A percentile compares a stretch with the other conserved stretches of the same genome.
These are phyloP conservation scores for Solea solea DNA, from an alignment of 2,113 vertebrate genomes.

Conservation along the genomic window DNA sequence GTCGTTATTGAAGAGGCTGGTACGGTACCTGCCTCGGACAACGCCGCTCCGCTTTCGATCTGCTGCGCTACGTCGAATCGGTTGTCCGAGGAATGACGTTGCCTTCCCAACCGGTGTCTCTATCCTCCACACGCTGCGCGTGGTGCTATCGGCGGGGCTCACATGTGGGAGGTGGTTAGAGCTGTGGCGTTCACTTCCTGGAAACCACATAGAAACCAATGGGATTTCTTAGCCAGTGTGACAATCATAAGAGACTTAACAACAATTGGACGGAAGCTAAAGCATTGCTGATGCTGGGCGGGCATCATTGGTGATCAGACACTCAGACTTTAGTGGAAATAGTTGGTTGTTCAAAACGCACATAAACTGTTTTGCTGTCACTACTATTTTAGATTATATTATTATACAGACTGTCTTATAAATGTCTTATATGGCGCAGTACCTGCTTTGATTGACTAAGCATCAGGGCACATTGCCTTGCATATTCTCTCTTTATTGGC, in stretches of 20 bases:
- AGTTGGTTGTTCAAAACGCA: neutral
- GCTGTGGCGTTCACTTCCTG: slow-evolving; percentile 77
- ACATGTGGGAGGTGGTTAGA: slow-evolving; percentile 80
- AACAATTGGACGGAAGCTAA: slow-evolving; percentile 44
- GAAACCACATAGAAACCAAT: slow-evolving; percentile 78
- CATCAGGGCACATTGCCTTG: too few species aligned
- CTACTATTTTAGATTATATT: too few species aligned
- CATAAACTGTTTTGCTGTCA: too few species aligned
- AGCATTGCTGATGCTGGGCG: neutral
- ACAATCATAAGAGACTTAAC: slow-evolving; percentile 36
- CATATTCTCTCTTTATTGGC: too few species aligned
- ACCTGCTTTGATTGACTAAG: too few species aligned
- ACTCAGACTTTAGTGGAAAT: neutral
- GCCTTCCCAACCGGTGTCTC: slow-evolving; percentile 73
- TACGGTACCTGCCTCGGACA: slow-evolving; percentile 79
- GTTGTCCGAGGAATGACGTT: slow-evolving; percentile 78
- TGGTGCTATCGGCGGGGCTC: slow-evolving; percentile 73
- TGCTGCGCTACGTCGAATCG: slow-evolving; percentile 67
- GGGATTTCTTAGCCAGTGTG: neutral
- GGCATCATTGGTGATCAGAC: slow-evolving; percentile 5
- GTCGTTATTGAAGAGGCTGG: neutral
- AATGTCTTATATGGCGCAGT: too few species aligned
- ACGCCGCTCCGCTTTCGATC: slow-evolving; percentile 77
- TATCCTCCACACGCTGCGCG: slow-evolving; percentile 75
- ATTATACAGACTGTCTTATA: too few species aligned